phyloP scores from a whole-genome alignment of 2,888 invertebrate species.

The Serripes groenlandicus region DNA sequence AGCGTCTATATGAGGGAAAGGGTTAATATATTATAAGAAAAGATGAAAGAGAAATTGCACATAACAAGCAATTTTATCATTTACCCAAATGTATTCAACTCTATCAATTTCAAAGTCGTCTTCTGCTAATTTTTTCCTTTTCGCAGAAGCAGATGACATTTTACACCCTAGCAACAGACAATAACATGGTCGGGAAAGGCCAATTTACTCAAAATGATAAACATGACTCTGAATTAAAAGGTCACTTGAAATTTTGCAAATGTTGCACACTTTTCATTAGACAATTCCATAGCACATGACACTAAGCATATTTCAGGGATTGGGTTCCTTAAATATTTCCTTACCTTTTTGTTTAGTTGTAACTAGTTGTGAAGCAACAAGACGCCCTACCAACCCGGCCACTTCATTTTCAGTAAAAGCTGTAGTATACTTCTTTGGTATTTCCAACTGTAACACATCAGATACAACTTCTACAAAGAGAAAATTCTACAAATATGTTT shows the following conservation, averaged over 20 bases:
- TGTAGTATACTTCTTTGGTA: slow-evolving; percentile 25
- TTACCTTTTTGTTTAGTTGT: slow-evolving; percentile 44
- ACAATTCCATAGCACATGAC: no score
- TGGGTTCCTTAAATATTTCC: no score
- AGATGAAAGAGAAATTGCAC: background rate
- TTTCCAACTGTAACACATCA: slow-evolving; percentile 30
- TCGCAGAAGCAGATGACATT: background rate
- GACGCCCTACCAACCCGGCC: slow-evolving; percentile 48
- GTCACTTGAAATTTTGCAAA: no score
- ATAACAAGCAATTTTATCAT: background rate
- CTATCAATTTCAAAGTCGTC: background rate
- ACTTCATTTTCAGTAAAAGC: slow-evolving; percentile 48
- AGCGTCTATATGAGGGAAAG: no score
- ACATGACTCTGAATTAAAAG: no score
- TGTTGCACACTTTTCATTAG: no score
- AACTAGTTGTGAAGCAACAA: slow-evolving; percentile 52
- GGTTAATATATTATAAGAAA: background rate
- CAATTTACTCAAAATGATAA: no score
- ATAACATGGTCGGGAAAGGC: no score
- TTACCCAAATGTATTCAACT: background rate
- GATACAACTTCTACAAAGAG: slow-evolving; percentile 12
- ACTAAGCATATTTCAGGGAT: no score
- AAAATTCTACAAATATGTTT: background rate
- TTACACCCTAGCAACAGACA: no score
- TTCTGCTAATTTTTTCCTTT: background rate